Percentiles rank a stretch among this genome's conserved stretches.
phyloP scores from a whole-genome alignment of 2,888 invertebrate species.

The Thymelicus acteon region DNA sequence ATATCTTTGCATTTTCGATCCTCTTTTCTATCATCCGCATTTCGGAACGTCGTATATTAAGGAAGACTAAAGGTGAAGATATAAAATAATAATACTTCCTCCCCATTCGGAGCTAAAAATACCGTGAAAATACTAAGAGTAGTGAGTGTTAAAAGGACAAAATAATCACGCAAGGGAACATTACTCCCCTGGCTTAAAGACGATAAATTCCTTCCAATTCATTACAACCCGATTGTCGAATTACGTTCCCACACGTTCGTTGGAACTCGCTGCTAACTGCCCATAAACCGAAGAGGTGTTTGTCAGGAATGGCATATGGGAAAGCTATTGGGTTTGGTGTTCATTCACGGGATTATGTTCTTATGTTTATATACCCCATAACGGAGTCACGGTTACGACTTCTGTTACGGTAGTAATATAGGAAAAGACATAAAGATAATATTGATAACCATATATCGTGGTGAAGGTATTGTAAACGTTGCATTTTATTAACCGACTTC shows the following conservation, averaged over 20 bases:
- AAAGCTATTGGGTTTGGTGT: background rate
- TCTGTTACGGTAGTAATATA: background rate
- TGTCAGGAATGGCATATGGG: constrained; percentile 5
- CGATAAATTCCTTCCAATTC: constrained; percentile 33
- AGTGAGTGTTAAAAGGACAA: too few species aligned
- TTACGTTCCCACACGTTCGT: background rate
- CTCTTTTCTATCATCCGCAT: too few species aligned
- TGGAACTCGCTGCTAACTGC: constrained; percentile 1
- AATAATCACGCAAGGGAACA: too few species aligned
- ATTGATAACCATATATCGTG: background rate
- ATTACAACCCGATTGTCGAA: constrained; percentile 34
- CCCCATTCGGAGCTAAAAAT: too few species aligned
- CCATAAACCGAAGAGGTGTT: constrained; percentile 1
- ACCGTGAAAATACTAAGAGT: too few species aligned
- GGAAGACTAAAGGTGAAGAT: too few species aligned
- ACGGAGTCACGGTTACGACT: background rate
- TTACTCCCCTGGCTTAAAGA: background rate
- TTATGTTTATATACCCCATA: constrained; percentile 7
- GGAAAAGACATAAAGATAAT: background rate
- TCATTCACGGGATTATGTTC: background rate
- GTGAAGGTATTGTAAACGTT: too few species aligned
- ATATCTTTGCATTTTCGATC: too few species aligned
- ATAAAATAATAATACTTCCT: too few species aligned
- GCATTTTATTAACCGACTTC: too few species aligned
- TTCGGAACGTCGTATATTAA: too few species aligned